These are phyloP conservation scores for Xiphophorus maculatus DNA, from an alignment of 2,113 vertebrate genomes.

Conservation along the genomic window DNA sequence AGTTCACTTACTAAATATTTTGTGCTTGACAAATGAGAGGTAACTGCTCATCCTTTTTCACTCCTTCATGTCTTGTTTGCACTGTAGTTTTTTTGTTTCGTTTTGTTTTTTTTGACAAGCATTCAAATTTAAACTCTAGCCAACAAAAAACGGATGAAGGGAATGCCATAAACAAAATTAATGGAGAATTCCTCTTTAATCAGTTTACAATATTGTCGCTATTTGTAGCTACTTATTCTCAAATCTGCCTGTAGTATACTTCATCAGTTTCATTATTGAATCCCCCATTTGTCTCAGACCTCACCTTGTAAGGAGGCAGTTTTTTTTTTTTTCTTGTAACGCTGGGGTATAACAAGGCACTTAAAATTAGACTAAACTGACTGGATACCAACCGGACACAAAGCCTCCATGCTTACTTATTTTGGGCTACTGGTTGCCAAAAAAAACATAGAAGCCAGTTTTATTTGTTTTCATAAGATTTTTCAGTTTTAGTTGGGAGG, in stretches of 20 bases:
- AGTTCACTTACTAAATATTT: slow-evolving; percentile 63
- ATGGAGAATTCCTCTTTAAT: slow-evolving; percentile 11
- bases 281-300: neutral
- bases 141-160: slow-evolving; percentile 32
- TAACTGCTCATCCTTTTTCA: slow-evolving; percentile 43
- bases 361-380: neutral
- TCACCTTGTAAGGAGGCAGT: neutral
- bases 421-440: neutral
- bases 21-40: slow-evolving; percentile 56
- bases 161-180: slow-evolving; percentile 18
- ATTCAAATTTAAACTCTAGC: slow-evolving; percentile 6
- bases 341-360: slow-evolving; percentile 19
- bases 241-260: slow-evolving; percentile 6
- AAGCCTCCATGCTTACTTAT: slow-evolving; percentile 1
- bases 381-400: neutral
- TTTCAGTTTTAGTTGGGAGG: neutral
- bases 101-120: slow-evolving; percentile 10
- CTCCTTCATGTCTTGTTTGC: slow-evolving; percentile 65
- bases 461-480: neutral
- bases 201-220: slow-evolving; percentile 3
- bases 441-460: slow-evolving; percentile 27
- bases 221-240: slow-evolving; percentile 1
- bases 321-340: neutral
- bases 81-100: slow-evolving; percentile 51
- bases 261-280: neutral